phyloP scores from a whole-genome alignment of 1,140 invertebrate species.

The Holotrichia oblita region DNA sequence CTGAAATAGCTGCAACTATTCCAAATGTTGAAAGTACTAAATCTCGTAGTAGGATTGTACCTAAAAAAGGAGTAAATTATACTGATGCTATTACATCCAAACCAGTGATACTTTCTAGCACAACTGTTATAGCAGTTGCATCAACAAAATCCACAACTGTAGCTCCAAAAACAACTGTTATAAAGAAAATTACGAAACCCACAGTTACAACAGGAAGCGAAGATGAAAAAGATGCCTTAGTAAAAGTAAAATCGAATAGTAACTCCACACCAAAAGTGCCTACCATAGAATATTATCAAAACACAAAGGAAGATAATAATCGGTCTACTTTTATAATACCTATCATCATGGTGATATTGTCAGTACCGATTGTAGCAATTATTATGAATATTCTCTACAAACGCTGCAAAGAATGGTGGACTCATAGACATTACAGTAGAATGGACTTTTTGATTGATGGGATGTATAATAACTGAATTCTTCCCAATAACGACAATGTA shows the following conservation, averaged over 20 bases:
- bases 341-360: conserved; percentile 71
- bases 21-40: neutral
- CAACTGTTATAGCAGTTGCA: neutral
- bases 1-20: conserved; percentile 4
- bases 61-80: conserved; percentile 34
- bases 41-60: neutral
- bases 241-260: conserved; percentile 37
- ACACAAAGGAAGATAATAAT: conserved; percentile 24
- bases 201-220: conserved; percentile 34
- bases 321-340: conserved; percentile 64
- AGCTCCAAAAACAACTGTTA: conserved; percentile 20
- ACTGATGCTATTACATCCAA: conserved; percentile 1
- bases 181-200: conserved; percentile 22
- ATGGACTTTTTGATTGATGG: conserved; percentile 85
- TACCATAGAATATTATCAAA: conserved; percentile 33
- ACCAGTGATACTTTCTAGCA: neutral
- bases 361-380: conserved; percentile 71
- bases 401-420: conserved; percentile 76
- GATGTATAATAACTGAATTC: conserved; percentile 76
- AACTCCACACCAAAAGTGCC: conserved; percentile 22
- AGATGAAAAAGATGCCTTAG: conserved; percentile 16
- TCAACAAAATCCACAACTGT: neutral
- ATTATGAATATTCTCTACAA: conserved; percentile 70
- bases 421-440: conserved; percentile 77
- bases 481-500: neutral